Conservation (phyloP, 2,797 vertebrate species). For the Mergus octosetaceus region DNA sequence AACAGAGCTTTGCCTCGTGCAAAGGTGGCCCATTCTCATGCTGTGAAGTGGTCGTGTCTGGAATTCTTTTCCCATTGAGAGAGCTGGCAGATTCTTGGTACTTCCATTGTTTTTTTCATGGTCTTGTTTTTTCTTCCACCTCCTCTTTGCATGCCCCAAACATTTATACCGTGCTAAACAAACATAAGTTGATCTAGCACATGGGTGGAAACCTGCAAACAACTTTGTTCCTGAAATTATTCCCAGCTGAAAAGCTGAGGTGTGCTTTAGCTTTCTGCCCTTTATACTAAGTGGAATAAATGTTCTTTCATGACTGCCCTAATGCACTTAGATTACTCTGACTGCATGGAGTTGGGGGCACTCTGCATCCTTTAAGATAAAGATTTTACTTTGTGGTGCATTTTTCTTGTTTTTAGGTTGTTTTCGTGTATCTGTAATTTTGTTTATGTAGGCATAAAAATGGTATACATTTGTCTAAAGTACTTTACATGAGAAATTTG, state of each 20-base stretch:
- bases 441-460: not conserved
- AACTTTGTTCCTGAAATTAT: not conserved
- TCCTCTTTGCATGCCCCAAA: not conserved
- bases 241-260: not conserved
- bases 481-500: not conserved
- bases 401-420: not conserved
- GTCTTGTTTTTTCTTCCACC: not conserved
- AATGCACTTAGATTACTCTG: not conserved
- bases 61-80: not conserved
- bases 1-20: not conserved
- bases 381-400: not conserved
- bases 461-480: not conserved
- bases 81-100: not conserved
- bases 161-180: not conserved
- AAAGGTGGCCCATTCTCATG: not conserved
- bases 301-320: not conserved
- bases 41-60: fast-evolving
- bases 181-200: not conserved
- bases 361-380: not conserved
- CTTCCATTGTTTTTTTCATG: not conserved
- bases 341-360: not conserved
- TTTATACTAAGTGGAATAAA: not conserved
- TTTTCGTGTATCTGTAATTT: not conserved
- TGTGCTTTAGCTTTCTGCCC: not conserved
- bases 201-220: not conserved